Conservation (phyloP, 2,888 invertebrate species). For the Meiosimyza platycephala region DNA sequence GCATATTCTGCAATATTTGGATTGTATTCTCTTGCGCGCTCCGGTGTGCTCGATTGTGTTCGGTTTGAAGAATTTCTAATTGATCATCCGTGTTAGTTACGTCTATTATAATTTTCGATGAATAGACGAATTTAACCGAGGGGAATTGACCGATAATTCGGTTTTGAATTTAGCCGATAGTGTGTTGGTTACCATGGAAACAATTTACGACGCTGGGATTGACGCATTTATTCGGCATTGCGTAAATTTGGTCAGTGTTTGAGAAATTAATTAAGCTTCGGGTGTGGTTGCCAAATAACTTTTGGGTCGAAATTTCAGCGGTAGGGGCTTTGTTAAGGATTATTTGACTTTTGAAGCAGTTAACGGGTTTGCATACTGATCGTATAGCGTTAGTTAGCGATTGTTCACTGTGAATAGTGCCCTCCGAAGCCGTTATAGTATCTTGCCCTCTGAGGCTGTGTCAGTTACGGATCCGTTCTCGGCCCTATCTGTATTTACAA, state of each 20-base stretch:
- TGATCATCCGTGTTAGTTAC: constrained; percentile 38
- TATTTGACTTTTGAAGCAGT: constrained; percentile 41
- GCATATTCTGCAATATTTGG: constrained; percentile 40
- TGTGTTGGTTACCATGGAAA: constrained; percentile 31
- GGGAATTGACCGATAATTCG: constrained; percentile 5
- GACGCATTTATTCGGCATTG: constrained; percentile 20
- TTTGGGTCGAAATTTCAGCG: constrained; percentile 25
- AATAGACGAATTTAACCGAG: constrained; percentile 39
- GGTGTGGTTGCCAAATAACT: constrained; percentile 30
- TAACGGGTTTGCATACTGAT: constrained; percentile 27
- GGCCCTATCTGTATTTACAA: background rate
- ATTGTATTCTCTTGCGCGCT: constrained; percentile 35
- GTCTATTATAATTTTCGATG: constrained; percentile 18
- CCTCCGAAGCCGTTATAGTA: background rate
- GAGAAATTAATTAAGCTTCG: constrained; percentile 15
- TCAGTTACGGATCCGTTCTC: constrained; percentile 2
- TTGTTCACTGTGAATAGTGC: constrained; percentile 34
- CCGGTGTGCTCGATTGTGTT: constrained; percentile 38
- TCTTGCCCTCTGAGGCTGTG: constrained; percentile 3
- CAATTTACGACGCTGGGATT: constrained; percentile 35
- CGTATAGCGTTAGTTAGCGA: constrained; percentile 34
- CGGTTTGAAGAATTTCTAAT: constrained; percentile 35
- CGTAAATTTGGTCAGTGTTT: constrained; percentile 26
- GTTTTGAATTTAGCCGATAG: constrained; percentile 35
- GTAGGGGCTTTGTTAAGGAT: constrained; percentile 31